Evolutionary conservation across 2,113 vertebrate species (phyloP).

Genomic region (Lanius collurio): DNA sequence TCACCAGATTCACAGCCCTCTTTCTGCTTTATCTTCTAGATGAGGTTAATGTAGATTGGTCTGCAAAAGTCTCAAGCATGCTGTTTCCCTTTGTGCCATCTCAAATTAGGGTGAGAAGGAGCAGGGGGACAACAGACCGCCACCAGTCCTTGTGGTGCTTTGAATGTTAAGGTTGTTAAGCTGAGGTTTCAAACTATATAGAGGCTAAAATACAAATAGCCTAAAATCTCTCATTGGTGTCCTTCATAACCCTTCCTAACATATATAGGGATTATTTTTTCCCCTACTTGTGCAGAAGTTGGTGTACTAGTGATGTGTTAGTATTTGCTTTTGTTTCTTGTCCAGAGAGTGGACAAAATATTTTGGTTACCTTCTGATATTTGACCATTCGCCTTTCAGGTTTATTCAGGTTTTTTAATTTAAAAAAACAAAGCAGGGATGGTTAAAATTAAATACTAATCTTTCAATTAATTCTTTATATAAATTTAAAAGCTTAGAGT

Average conservation of each 20-base stretch:
- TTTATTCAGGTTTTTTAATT: not conserved
- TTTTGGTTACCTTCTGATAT: not conserved
- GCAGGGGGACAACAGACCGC: not conserved
- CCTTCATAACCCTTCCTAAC: not conserved
- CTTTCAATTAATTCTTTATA: not conserved
- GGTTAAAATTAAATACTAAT: not conserved
- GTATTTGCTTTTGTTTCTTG: not conserved
- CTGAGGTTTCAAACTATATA: not conserved
- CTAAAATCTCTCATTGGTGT: not conserved
- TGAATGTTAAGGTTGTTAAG: not conserved
- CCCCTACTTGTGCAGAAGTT: not conserved
- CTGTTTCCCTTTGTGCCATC: not conserved
- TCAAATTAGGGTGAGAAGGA: not conserved
- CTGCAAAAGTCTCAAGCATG: not conserved
- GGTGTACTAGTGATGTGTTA: not conserved
- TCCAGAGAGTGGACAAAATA: not conserved
- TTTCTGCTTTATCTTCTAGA: not conserved
- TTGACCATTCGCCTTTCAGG: not conserved
- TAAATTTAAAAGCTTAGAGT: not conserved
- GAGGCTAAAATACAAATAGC: not conserved
- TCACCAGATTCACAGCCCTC: not conserved
- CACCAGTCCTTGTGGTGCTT: not conserved
- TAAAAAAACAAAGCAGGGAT: not conserved
- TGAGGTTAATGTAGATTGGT: not conserved
- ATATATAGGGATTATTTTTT: not conserved